Evolutionary conservation across 1,140 invertebrate species (phyloP).

Genomic region (Protaetia brevitarsis): DNA sequence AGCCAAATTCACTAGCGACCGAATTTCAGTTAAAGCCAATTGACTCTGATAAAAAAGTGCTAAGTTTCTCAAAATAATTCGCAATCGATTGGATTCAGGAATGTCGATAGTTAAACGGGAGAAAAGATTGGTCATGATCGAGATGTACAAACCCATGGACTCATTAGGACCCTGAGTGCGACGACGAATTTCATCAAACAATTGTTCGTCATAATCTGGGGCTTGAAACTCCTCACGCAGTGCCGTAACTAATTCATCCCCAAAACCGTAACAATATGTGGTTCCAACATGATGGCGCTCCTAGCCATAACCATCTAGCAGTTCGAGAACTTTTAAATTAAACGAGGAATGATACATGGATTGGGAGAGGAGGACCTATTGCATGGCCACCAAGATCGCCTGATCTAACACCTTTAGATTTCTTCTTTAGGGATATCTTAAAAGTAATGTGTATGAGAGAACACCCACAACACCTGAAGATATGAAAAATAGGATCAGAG

Average conservation of each 20-base stretch:
- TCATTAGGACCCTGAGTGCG: background rate
- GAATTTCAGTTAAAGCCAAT: background rate
- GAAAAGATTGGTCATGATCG: background rate
- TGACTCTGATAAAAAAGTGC: background rate
- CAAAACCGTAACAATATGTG: too few relatives aligned
- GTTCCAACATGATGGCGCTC: too few relatives aligned
- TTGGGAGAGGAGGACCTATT: too few relatives aligned
- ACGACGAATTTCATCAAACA: background rate
- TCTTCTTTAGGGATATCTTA: too few relatives aligned
- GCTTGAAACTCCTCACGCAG: background rate
- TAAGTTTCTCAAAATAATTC: background rate
- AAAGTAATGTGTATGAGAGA: too few relatives aligned
- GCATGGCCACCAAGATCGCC: too few relatives aligned
- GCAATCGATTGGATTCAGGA: background rate
- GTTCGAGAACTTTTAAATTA: too few relatives aligned
- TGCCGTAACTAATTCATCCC: background rate
- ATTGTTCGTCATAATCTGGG: background rate
- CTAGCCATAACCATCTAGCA: too few relatives aligned
- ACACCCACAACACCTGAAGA: too few relatives aligned
- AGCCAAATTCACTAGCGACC: background rate
- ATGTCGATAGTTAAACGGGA: background rate
- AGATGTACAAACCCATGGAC: background rate
- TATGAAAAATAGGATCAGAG: too few relatives aligned
- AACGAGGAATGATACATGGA: too few relatives aligned
- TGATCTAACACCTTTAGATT: too few relatives aligned